phyloP scores from a whole-genome alignment of 2,888 invertebrate species.

The Cephalotes varians region DNA sequence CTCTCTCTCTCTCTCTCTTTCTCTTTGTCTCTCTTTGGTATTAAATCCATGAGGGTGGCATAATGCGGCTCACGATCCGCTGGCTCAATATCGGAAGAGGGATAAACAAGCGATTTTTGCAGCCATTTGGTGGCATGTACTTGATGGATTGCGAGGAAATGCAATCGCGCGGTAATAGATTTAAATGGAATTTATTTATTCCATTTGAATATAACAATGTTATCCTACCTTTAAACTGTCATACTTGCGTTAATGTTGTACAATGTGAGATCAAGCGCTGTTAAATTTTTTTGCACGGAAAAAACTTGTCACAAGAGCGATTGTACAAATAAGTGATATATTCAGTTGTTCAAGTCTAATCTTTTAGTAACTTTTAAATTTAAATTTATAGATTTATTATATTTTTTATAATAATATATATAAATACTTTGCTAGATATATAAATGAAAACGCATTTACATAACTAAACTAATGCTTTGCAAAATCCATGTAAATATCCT shows the following conservation, averaged over 20 bases:
- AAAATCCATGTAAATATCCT: conserved; percentile 4
- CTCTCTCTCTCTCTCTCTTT: conserved; percentile 24
- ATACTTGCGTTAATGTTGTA: neutral
- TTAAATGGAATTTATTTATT: conserved; percentile 33
- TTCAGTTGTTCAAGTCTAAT: neutral
- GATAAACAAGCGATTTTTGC: conserved; percentile 47
- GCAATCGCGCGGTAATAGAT: neutral
- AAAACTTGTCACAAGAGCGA: neutral
- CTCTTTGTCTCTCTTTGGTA: conserved; percentile 65
- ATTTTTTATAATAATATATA: neutral
- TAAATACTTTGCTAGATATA: neutral
- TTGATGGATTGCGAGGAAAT: conserved; percentile 25
- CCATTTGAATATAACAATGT: neutral
- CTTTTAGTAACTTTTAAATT: neutral
- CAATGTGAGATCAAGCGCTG: neutral
- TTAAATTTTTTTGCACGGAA: too few species aligned
- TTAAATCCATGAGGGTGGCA: conserved; percentile 42
- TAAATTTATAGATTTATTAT: neutral
- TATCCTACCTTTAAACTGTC: neutral
- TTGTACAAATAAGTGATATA: neutral
- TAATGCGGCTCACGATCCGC: conserved; percentile 43
- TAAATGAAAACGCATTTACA: neutral
- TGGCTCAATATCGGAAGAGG: conserved; percentile 40
- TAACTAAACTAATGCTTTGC: neutral
- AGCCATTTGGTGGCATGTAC: conserved; percentile 32